Percentiles rank a stretch among this genome's conserved stretches.
Conservation (phyloP, 2,888 invertebrate genomes). For the Dryadula phaetusa region DNA sequence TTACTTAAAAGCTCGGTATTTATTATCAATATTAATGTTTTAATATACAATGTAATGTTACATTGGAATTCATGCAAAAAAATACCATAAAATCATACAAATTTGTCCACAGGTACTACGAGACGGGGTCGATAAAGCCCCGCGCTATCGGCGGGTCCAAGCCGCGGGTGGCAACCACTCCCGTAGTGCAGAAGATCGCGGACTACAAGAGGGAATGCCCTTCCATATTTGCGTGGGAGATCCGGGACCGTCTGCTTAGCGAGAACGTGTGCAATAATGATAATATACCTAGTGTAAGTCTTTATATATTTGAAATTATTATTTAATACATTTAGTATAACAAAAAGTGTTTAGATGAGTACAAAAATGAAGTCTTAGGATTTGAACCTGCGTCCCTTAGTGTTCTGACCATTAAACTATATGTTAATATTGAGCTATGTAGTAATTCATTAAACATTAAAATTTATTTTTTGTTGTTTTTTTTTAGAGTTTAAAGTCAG, state of each 20-base stretch:
- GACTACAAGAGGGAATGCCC: constrained; percentile 99
- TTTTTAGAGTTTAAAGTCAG: no score
- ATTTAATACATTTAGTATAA: background rate
- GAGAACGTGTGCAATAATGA: constrained; percentile 99
- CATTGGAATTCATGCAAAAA: background rate
- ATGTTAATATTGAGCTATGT: no score
- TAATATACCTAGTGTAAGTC: constrained; percentile 99
- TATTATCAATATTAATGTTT: no score
- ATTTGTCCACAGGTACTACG: constrained; percentile 93
- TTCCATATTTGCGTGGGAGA: constrained; percentile 99
- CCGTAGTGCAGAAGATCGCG: constrained; percentile 97
- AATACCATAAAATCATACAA: constrained; percentile 51
- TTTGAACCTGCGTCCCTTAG: no score
- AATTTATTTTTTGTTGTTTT: no score
- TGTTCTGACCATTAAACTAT: no score
- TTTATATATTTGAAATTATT: constrained; percentile 65
- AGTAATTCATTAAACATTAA: no score
- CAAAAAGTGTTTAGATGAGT: no score
- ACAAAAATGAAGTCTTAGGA: no score
- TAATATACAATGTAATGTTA: no score
- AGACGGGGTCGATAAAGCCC: constrained; percentile 98
- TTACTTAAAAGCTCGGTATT: background rate
- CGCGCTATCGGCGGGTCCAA: constrained; percentile 98
- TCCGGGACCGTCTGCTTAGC: constrained; percentile 95
- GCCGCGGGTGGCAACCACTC: constrained; percentile 96